Conservation (phyloP, 1,140 invertebrate species). For the Aphidius ervi region DNA sequence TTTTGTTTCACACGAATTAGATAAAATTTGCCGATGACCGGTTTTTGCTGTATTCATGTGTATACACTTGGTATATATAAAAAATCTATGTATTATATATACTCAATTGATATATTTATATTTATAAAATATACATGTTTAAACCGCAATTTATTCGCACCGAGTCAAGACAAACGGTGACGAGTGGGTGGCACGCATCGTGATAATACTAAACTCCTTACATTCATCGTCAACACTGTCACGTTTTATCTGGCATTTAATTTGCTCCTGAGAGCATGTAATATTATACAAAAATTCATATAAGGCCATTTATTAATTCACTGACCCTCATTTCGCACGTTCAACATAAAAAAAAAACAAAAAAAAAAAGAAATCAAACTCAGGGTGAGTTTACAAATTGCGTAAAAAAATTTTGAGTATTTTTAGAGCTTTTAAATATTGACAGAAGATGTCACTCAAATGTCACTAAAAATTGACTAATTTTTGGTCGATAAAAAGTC, state of each 20-base stretch:
- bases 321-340: conserved; percentile 40
- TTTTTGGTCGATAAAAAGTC: too few species aligned
- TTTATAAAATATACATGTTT: too few species aligned
- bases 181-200: conserved; percentile 37
- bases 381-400: neutral
- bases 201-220: conserved; percentile 30
- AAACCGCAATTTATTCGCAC: too few species aligned
- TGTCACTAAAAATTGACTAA: too few species aligned
- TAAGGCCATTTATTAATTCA: conserved; percentile 43
- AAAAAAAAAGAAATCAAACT: conserved; percentile 28
- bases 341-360: conserved; percentile 34
- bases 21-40: too few species aligned
- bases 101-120: too few species aligned
- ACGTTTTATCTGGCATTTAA: conserved; percentile 51
- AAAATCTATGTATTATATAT: too few species aligned
- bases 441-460: too few species aligned
- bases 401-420: neutral
- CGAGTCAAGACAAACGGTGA: conserved; percentile 23
- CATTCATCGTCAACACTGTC: conserved; percentile 42
- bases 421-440: neutral
- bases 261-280: conserved; percentile 49
- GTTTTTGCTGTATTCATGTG: too few species aligned
- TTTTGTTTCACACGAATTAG: too few species aligned
- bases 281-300: conserved; percentile 47
- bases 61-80: too few species aligned